phyloP scores from a whole-genome alignment of 2,797 vertebrate species.

The Craterocephalus amniculus region DNA sequence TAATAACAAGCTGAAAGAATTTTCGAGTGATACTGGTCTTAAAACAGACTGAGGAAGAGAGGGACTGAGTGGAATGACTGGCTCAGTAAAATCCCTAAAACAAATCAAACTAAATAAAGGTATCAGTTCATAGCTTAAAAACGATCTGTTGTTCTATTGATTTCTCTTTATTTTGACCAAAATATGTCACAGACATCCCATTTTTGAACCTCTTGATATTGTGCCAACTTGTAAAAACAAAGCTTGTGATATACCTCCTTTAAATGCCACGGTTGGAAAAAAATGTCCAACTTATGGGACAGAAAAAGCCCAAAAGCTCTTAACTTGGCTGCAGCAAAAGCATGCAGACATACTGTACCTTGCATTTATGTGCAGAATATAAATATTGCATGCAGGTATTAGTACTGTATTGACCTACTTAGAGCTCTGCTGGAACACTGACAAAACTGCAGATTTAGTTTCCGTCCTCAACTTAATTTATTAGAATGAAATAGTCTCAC shows the following conservation, averaged over 20 bases:
- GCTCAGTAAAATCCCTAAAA: not conserved
- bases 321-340: not conserved
- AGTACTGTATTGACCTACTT: constrained; percentile 43
- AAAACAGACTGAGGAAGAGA: not conserved
- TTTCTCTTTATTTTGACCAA: not conserved
- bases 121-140: not conserved
- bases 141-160: not conserved
- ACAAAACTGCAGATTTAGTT: constrained; percentile 2
- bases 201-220: not conserved
- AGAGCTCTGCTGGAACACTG: constrained; percentile 4
- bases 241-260: not conserved
- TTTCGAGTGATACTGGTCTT: not conserved
- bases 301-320: not conserved
- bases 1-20: not conserved
- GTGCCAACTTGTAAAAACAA: not conserved
- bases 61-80: not conserved
- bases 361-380: constrained; percentile 8
- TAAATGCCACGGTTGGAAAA: not conserved
- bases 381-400: constrained; percentile 16
- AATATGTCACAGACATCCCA: not conserved
- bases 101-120: not conserved
- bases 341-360: not conserved
- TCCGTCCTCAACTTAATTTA: not conserved
- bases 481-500: not conserved
- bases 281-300: not conserved